phyloP scores from a whole-genome alignment of 2,113 vertebrate genomes.

The Heliornis fulica region DNA sequence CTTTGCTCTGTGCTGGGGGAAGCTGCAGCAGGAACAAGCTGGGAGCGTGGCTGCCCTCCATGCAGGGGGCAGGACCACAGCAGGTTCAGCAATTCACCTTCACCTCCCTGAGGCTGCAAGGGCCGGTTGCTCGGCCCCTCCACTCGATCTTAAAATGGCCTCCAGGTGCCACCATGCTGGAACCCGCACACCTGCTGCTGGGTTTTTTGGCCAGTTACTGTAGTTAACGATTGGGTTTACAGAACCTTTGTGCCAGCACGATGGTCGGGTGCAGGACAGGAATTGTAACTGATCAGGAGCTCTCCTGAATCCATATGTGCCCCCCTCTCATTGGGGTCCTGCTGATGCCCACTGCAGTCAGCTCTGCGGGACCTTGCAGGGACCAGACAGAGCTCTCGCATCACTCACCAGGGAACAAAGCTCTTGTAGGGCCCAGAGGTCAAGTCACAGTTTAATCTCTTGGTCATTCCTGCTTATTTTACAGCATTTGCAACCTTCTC shows the following conservation, averaged over 20 bases:
- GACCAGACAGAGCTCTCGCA: background rate
- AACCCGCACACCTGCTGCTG: background rate
- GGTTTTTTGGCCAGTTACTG: background rate
- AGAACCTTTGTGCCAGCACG: background rate
- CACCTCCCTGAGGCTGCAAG: background rate
- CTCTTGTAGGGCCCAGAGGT: background rate
- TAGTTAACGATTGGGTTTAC: background rate
- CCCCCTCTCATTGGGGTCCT: background rate
- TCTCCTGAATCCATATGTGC: rapidly evolving
- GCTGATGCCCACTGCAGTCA: background rate
- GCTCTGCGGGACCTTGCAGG: background rate
- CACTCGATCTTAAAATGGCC: rapidly evolving
- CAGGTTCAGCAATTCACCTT: background rate
- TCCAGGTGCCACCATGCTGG: rapidly evolving
- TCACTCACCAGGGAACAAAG: background rate
- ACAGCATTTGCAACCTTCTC: background rate
- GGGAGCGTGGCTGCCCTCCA: background rate
- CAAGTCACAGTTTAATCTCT: background rate
- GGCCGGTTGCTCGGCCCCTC: background rate
- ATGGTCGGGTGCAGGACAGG: rapidly evolving
- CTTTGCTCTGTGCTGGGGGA: background rate
- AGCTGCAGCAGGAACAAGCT: background rate
- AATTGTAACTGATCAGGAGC: too few species aligned
- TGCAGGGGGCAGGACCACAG: background rate
- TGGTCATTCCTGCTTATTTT: background rate